Base-by-base conservation (phyloP, 2,113 vertebrate species). In the Pholis gunnellus region DNA sequence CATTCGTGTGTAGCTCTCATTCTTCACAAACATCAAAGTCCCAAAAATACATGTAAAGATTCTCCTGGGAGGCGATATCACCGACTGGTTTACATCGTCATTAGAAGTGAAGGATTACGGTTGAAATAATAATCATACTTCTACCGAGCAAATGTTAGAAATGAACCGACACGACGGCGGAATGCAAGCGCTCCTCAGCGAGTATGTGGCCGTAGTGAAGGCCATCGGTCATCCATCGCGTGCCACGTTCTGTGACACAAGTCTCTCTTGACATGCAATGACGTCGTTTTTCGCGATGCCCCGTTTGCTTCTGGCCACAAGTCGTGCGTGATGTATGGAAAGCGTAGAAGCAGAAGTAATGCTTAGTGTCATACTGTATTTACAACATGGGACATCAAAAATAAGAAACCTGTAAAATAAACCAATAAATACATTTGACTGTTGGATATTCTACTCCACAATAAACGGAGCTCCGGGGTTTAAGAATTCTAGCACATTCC, bases 161-260 rank as follows among this genome's bases (percentile, higher is more conserved):
- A n/a, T 25, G 25, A 78, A 31, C 61, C 48, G 59, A n/a, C 14
- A 18, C 10, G 2, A 50, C 67, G 9, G 17, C 17, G 13, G 75
- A 27, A 6, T n/a, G 71, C 36, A 29, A 64, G 31, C 38, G 29
- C 63, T n/a, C 20, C 27, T 2, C 5, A 2, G 11, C 44, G 22
- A 65, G 38, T 20, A 11, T 42, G 50, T 69, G 48, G 76, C 75
- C 59, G n/a, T 69, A 78, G 73, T 31, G 44, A 68, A 79, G 46
- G 56, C 57, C 84, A 59, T 6, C 7, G 20, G 56, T 57, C 82
- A 59, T 9, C 7, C 17, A 63, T 68, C 67, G 80, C 38, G 66
- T 36, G 54, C 54, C 85, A 87, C 65, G 10, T 76, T 15, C 11
- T n/a, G 82, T 88, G 76, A 86, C 27, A 27, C 44, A 20, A 2